Evolutionary conservation across 2,113 vertebrate genomes (phyloP), one percentile per base, ranked within the genome.

Genomic region (Panurus biarmicus): DNA sequence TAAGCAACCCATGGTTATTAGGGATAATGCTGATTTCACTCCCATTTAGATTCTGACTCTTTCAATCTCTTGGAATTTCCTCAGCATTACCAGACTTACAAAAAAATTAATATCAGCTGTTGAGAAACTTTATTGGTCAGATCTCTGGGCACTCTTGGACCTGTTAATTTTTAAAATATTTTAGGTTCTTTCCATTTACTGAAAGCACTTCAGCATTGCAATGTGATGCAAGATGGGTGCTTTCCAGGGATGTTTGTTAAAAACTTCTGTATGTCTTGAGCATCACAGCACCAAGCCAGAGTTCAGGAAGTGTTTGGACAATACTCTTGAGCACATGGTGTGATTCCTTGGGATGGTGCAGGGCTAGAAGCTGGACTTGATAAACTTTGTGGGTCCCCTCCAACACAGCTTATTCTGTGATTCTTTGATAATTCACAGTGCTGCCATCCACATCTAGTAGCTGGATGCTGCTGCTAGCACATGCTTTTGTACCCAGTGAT

Each of bases 61-160:
- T 92, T 40, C 50, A 47, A 18, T 80, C 75, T 80, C 76, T 86
- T 88, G 90, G 92, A 84, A 87, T 92, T 95, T 84, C 76, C 86
- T 87, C 25, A 26, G 36, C 28, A 24, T 84, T 94, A 65, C 73
- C 40, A 84, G 53, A 54, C 28, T 67, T 89, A 64, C 13, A 10
- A 89, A 84, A 85, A 93, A 81, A 38, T 58, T n/a, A 84, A 1
- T 87, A 48, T 89, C 89, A 79, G 35, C 67, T 92, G 62, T 29
- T 71, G 75, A 74, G 83, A 84, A 94, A 81, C n/a, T 69, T 88
- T 42, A 36, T 29, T 45, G 66, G 64, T 23, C 44, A 38, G 47
- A 86, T 67, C 47, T 86, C 90, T 88, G 72, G 64, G 72, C 95
- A 77, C 40, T 66, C 28, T 74, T 40, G 44, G 72, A 64, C 19